Evolutionary conservation across 2,113 vertebrate genomes (phyloP).

Genomic region (Paramormyrops kingsleyae): DNA sequence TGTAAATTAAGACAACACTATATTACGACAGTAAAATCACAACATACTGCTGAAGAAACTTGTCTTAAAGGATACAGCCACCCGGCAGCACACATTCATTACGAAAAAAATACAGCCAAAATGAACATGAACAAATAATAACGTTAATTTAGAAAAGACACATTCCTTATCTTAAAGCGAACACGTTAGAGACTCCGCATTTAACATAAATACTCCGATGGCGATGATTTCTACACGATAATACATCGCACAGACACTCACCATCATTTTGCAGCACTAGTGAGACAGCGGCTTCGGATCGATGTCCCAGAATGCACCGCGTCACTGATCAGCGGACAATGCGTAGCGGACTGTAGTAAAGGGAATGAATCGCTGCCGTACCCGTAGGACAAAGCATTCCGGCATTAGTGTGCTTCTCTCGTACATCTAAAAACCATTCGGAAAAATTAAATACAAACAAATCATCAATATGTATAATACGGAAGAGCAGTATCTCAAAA

Average conservation of each 20-base stretch:
- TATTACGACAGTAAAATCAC: not conserved
- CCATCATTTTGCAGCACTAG: slow-evolving; percentile 20
- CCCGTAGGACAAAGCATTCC: not conserved
- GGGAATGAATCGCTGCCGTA: not conserved
- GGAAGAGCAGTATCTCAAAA: not conserved
- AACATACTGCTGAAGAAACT: not conserved
- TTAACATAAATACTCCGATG: not conserved
- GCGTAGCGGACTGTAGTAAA: not conserved
- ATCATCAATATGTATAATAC: not conserved
- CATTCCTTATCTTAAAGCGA: not conserved
- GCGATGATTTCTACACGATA: not conserved
- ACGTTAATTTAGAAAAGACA: not conserved
- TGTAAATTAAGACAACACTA: not conserved
- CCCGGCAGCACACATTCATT: not conserved
- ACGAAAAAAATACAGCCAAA: not conserved
- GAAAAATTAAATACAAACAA: not conserved
- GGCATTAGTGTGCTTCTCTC: not conserved
- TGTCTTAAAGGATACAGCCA: not conserved
- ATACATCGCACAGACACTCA: not conserved
- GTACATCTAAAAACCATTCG: not conserved
- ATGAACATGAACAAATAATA: not conserved
- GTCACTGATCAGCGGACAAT: not conserved
- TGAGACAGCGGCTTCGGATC: not conserved
- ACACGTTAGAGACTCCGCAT: not conserved
- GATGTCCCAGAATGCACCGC: slow-evolving; percentile 22